Conservation (phyloP, 2,888 invertebrate species). For the Chrysomela aeneicollis region DNA sequence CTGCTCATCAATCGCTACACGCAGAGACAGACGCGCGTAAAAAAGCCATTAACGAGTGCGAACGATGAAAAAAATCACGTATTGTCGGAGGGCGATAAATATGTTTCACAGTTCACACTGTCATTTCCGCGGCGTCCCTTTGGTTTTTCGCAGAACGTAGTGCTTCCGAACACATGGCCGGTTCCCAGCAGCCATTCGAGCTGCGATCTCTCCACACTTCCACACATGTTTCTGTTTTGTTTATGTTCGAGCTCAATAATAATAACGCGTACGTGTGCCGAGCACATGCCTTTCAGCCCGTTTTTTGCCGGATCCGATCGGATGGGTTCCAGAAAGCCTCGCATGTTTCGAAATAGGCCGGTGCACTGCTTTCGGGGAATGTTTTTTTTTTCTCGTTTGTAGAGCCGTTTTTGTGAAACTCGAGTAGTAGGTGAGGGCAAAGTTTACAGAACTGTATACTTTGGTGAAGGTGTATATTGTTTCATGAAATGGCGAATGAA, state of each 20-base stretch:
- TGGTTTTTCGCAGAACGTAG: constrained; percentile 36
- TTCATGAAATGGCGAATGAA: too few species aligned
- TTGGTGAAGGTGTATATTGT: too few species aligned
- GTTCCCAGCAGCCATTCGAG: constrained; percentile 33
- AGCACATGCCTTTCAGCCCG: constrained; percentile 35
- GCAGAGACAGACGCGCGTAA: background rate
- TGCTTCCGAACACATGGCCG: constrained; percentile 39
- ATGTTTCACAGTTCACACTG: constrained; percentile 38
- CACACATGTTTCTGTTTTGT: constrained; percentile 46
- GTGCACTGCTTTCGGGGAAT: too few species aligned
- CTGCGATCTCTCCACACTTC: background rate
- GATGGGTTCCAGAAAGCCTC: constrained; percentile 28
- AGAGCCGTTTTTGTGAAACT: too few species aligned
- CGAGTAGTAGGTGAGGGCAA: too few species aligned
- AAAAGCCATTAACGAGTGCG: constrained; percentile 16
- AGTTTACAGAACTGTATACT: too few species aligned
- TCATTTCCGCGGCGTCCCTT: constrained; percentile 38
- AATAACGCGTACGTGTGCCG: constrained; percentile 41
- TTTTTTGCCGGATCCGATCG: constrained; percentile 34
- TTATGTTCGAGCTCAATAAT: constrained; percentile 45
- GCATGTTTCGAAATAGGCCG: constrained; percentile 11
- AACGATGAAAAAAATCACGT: constrained; percentile 21
- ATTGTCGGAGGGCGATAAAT: constrained; percentile 32
- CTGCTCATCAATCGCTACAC: background rate
- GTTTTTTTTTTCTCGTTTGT: background rate